Base-by-base conservation (phyloP, 2,797 vertebrate genomes). In the Buphagus erythrorhynchus region DNA sequence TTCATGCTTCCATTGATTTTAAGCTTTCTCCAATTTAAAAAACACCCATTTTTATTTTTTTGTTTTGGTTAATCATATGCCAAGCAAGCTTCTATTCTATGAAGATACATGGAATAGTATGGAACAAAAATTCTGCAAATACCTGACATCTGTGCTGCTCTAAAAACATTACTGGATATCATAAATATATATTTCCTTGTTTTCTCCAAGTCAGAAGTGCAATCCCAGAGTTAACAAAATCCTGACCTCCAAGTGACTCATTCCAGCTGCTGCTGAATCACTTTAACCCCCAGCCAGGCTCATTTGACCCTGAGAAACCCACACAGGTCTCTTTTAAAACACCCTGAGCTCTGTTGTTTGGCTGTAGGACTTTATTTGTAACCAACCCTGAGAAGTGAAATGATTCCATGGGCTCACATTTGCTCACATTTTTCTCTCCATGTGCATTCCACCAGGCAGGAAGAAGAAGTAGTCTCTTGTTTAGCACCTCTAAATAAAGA, bases 401-500 rank as follows among this genome's bases (percentile, higher is more conserved):
- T 55, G 38, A 77, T 95, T 94, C 87, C 61, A 85, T 33, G 25
- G 49, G 40, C 61, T 94, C n/a, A 74, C 65, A 72, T 2, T 2
- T 75, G 84, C 73, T 93, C 90, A 54, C 51, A 89, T 91, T 95
- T 93, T 90, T 76, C 71, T 91, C 74, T 90, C 77, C 58, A 9
- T 82, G 80, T 43, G 38, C 58, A 1, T 89, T 96, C 54, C 74
- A 80, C 62, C 36, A 92, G 51, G 61, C 80, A 93, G 63, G 55
- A 58, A 94, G 62, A 93, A 94, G 55, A 91, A 95, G 51, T 24
- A 95, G 51, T 24, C 68, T 93, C 94, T 96, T 91, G 73, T 88
- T 96, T 94, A 95, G 79, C 92, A 95, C 79, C 81, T 93, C 88
- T 94, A 94, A 97, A 96, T 95, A 97, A 96, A 97, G 95, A 94